These are phyloP conservation scores for Gonioctena quinquepunctata DNA, from an alignment of 1,140 invertebrate species.

Conservation along the genomic window DNA sequence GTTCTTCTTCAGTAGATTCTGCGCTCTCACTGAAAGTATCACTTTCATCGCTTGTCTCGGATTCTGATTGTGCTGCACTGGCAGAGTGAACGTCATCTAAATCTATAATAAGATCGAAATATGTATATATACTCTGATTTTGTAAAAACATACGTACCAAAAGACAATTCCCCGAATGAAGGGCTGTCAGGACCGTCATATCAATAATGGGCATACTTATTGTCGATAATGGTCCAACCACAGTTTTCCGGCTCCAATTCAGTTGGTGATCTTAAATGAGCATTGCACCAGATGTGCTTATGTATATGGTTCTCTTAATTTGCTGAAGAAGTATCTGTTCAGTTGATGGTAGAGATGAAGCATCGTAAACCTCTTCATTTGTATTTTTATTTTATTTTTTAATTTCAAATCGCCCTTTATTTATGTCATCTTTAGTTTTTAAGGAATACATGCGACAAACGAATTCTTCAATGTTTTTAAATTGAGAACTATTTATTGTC, in stretches of 20 bases:
- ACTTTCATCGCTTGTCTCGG: no score
- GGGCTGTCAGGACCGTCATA: constrained; percentile 26
- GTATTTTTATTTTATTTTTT: neutral
- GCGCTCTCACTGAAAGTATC: no score
- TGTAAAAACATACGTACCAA: no score
- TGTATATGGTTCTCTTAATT: constrained; percentile 26
- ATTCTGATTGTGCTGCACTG: no score
- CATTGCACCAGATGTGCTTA: constrained; percentile 34
- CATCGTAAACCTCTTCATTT: constrained; percentile 23
- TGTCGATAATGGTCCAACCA: neutral
- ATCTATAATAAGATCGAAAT: no score
- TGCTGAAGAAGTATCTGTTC: constrained; percentile 32
- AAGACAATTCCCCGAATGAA: neutral
- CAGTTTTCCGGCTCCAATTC: constrained; percentile 13
- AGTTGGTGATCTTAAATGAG: constrained; percentile 30
- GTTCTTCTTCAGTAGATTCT: no score
- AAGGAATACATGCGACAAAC: constrained; percentile 22
- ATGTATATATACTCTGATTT: no score
- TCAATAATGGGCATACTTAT: neutral
- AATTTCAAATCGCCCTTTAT: constrained; percentile 27
- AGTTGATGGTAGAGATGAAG: constrained; percentile 32
- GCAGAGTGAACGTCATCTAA: no score
- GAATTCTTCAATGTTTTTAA: neutral
- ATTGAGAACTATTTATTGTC: neutral
- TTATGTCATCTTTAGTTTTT: constrained; percentile 33